These are phyloP conservation scores for Zeuzera pyrina DNA, from an alignment of 2,888 invertebrate species.

Conservation along the genomic window DNA sequence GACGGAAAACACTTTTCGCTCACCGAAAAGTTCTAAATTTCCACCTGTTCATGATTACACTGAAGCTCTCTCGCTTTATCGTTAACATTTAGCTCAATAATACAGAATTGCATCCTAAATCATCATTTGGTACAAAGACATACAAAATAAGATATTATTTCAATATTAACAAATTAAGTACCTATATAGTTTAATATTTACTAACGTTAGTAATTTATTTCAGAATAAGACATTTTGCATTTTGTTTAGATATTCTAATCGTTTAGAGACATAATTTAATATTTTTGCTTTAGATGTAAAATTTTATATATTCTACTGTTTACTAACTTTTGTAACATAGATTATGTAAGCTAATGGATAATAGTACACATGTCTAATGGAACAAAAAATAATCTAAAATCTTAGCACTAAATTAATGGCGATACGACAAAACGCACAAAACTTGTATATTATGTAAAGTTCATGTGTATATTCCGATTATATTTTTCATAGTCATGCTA, in stretches of 20 bases:
- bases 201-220: constrained; percentile 58
- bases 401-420: no score
- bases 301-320: constrained; percentile 13
- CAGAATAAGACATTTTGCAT: constrained; percentile 54
- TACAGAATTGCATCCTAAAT: constrained; percentile 34
- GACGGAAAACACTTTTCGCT: constrained; percentile 50
- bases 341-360: no score
- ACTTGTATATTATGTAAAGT: constrained; percentile 52
- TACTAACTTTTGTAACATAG: no score
- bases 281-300: constrained; percentile 42
- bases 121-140: constrained; percentile 67
- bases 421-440: constrained; percentile 10
- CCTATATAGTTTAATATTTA: constrained; percentile 28
- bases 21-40: constrained; percentile 50
- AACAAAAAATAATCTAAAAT: no score
- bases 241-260: constrained; percentile 51
- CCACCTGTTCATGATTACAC: constrained; percentile 25
- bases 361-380: no score
- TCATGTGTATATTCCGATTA: constrained; percentile 12
- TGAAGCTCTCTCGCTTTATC: constrained; percentile 43
- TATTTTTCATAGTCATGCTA: no score
- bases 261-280: constrained; percentile 44
- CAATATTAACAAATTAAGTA: constrained; percentile 56
- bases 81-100: constrained; percentile 33
- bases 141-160: constrained; percentile 66